Evolutionary conservation across 2,888 invertebrate species (phyloP), one percentile per base, ranked within the genome.

Genomic region (Octonoba sinensis): DNA sequence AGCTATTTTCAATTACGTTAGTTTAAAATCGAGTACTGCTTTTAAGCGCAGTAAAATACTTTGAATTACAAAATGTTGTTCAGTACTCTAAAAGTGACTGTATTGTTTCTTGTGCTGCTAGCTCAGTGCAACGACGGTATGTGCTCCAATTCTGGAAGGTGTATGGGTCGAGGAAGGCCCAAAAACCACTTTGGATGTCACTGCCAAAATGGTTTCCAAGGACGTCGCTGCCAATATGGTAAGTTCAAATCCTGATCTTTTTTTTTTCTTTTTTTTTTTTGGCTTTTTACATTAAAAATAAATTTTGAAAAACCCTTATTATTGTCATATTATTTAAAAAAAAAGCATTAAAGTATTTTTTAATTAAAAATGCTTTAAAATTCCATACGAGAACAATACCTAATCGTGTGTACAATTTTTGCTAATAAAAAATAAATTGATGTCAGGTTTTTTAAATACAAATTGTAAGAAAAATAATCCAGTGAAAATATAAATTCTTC

Each of bases 171-270:
- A 69, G 75, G 71, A 71, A 57, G 75, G 47, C 57, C 16, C 27
- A 66, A 71, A 51, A 54, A 36, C 18, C 72, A 72, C 22, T 77
- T 66, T 47, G 54, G 73, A 18, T 83, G 83, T 49, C 44, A 78
- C 22, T 83, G 83, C 36, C 78, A 70, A 36, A 51, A 27, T 36
- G 83, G 83, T 36, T 83, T 54, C 67, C 77, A 78, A 74, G 83
- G 83, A 12, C 78, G 60, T 46, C 60, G 83, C 1, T 83, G 83
- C 36, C 83, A 83, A 59, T 74, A 83, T 47, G 83, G 83, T 83
- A 44, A 83, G 83, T 70, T 22, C 67, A 57, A 18, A 22, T 67
- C 16, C 0, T 22, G 12, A 15, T 24, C 13, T 44, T 64, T 27
- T 66, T 22, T 0, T 12, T 66, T 15, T 22, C 15, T 13, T 13